These are phyloP conservation scores for Cheilosia grossa DNA, from an alignment of 2,888 invertebrate species.

Conservation along the genomic window DNA sequence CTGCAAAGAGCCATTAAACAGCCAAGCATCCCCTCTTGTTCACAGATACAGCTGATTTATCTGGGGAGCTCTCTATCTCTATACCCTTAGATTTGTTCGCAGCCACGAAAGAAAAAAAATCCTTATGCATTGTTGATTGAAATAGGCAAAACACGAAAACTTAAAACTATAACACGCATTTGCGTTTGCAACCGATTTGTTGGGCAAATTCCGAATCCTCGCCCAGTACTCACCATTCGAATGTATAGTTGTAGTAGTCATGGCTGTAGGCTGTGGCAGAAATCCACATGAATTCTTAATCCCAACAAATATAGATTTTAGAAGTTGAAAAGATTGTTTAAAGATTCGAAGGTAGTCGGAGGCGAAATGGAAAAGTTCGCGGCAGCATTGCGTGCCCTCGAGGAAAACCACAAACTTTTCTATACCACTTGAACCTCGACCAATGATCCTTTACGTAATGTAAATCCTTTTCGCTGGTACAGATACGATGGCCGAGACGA, in stretches of 20 bases:
- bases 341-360: slow-evolving; percentile 1
- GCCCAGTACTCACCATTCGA: slow-evolving; percentile 75
- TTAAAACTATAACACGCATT: slow-evolving; percentile 5
- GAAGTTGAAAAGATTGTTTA: slow-evolving; percentile 6
- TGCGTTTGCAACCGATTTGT: neutral
- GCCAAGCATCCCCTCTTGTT: slow-evolving; percentile 67
- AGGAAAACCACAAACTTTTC: slow-evolving; percentile 23
- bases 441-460: slow-evolving; percentile 73
- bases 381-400: slow-evolving; percentile 22
- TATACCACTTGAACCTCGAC: slow-evolving; percentile 31
- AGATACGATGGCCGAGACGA: slow-evolving; percentile 40
- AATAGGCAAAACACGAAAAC: slow-evolving; percentile 14
- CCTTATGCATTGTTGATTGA: slow-evolving; percentile 46
- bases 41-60: slow-evolving; percentile 74
- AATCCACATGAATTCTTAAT: slow-evolving; percentile 65
- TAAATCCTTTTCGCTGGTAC: slow-evolving; percentile 39
- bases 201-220: neutral
- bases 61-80: slow-evolving; percentile 66
- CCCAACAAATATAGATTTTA: slow-evolving; percentile 29
- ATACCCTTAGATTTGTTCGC: slow-evolving; percentile 54
- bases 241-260: slow-evolving; percentile 75
- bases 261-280: slow-evolving; percentile 32
- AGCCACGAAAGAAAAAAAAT: slow-evolving; percentile 17
- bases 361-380: neutral
- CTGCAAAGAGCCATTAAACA: slow-evolving; percentile 61